These are phyloP conservation scores for Aphelocoma coerulescens DNA, from an alignment of 2,113 vertebrate species.

Conservation along the genomic window DNA sequence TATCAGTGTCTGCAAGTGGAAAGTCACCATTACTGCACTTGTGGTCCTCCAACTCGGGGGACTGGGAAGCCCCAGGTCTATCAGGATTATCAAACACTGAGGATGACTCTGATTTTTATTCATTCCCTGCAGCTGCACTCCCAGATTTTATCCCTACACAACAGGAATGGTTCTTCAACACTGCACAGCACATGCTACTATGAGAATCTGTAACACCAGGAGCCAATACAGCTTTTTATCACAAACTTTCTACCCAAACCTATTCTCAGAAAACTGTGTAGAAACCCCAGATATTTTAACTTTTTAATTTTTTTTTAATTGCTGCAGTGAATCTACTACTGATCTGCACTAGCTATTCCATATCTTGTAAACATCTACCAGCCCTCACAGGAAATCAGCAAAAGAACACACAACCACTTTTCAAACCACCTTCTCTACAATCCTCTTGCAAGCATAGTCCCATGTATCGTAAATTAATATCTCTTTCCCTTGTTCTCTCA, in stretches of 20 bases:
- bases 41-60: background rate
- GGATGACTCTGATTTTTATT: background rate
- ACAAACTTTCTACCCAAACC: background rate
- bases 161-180: background rate
- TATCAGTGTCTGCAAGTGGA: accelerated
- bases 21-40: background rate
- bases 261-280: background rate
- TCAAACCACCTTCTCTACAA: background rate
- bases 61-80: background rate
- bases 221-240: background rate
- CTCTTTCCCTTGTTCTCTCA: background rate
- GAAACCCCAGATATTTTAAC: background rate
- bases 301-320: background rate
- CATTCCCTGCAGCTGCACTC: background rate
- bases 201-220: background rate
- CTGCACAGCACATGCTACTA: background rate
- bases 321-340: background rate
- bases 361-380: background rate
- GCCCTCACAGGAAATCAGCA: background rate
- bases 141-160: background rate
- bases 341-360: background rate
- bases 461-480: background rate
- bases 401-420: background rate
- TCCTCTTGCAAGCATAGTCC: background rate
- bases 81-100: background rate